These are phyloP conservation scores for Bombus breviceps DNA, from an alignment of 1,140 invertebrate species.

Conservation along the genomic window DNA sequence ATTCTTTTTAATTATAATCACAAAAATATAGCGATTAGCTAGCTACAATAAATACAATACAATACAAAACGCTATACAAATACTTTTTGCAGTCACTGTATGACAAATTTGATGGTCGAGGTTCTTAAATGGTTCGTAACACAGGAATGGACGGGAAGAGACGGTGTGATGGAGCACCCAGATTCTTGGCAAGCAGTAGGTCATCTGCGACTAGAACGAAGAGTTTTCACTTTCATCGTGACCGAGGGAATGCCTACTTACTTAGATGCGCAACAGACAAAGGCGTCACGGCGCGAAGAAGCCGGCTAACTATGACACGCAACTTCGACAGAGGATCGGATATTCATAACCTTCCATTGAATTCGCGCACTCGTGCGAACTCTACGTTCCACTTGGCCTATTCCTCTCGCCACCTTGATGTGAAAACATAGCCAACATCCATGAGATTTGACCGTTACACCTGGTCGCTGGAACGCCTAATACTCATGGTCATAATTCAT, in stretches of 20 bases:
- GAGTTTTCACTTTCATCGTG: conserved; percentile 81
- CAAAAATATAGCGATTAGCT: no score
- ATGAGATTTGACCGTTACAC: background rate
- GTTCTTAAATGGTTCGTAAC: background rate
- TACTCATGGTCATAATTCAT: background rate
- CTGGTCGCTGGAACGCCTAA: background rate
- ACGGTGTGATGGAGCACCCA: conserved; percentile 74
- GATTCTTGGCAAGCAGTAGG: conserved; percentile 81
- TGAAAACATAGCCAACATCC: background rate
- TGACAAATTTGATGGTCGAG: background rate
- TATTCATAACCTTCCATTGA: conserved; percentile 76
- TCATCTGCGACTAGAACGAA: conserved; percentile 76
- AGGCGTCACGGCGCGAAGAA: conserved; percentile 54
- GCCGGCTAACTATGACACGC: conserved; percentile 64
- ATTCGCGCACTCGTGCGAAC: conserved; percentile 72
- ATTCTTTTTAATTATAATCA: no score
- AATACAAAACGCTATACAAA: no score
- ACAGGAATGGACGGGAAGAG: background rate
- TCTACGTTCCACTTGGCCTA: conserved; percentile 73
- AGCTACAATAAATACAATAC: no score
- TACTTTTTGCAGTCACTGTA: no score
- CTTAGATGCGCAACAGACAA: conserved; percentile 59
- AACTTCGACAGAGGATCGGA: conserved; percentile 69
- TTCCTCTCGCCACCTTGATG: conserved; percentile 53
- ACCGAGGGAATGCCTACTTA: conserved; percentile 73